phyloP scores from a whole-genome alignment of 2,888 invertebrate genomes.

The Agrochola litura region DNA sequence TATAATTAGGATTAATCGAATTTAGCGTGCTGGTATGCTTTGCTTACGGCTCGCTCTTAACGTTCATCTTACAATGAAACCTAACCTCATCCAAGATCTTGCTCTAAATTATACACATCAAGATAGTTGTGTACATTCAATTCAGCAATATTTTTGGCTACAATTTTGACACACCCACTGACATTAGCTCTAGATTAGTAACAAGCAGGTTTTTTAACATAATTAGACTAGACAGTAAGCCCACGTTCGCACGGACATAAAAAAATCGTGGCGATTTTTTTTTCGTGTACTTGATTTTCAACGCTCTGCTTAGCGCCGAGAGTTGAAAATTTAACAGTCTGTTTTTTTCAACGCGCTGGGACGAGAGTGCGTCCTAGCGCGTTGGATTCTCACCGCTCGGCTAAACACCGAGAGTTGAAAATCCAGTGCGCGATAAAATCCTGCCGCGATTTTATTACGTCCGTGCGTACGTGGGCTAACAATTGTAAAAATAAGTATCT shows the following conservation, averaged over 20 bases:
- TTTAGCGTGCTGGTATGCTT: background rate
- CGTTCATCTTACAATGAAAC: slow-evolving; percentile 14
- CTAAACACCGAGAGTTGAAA: too few species aligned
- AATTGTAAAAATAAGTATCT: background rate
- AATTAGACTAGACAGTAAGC: background rate
- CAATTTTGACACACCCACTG: background rate
- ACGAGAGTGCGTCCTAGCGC: too few species aligned
- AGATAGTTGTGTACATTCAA: background rate
- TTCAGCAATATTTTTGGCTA: slow-evolving; percentile 2
- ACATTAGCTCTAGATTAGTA: slow-evolving; percentile 3
- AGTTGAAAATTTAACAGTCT: too few species aligned
- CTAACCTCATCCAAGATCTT: slow-evolving; percentile 18
- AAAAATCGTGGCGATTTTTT: too few species aligned
- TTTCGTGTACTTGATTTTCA: too few species aligned
- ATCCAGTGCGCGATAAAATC: too few species aligned
- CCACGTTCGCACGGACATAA: too few species aligned
- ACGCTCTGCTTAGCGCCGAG: too few species aligned
- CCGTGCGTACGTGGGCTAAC: background rate
- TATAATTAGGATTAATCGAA: too few species aligned
- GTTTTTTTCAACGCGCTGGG: too few species aligned
- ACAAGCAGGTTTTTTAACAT: background rate
- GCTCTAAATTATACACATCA: background rate
- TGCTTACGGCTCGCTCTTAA: background rate
- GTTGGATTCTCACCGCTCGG: too few species aligned
- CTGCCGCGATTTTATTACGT: too few species aligned